These are phyloP conservation scores for Crypturellus undulatus DNA, from an alignment of 2,113 vertebrate species.

Conservation along the genomic window DNA sequence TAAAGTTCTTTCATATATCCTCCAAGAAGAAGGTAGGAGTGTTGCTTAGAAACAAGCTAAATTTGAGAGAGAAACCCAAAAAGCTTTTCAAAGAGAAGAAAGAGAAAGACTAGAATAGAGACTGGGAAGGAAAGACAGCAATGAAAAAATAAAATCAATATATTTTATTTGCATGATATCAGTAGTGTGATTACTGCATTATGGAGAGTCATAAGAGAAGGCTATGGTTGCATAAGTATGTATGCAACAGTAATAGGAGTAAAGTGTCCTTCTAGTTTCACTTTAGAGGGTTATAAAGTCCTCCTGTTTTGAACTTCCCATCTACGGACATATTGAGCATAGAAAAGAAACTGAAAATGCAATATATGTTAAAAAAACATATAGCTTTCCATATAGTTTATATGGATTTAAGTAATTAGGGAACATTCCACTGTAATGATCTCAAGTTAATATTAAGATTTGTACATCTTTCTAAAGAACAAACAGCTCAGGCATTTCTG, in stretches of 20 bases:
- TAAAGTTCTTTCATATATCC: neutral
- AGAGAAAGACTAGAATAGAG: neutral
- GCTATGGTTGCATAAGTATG: neutral
- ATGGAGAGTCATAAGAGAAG: neutral
- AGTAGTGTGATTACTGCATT: neutral
- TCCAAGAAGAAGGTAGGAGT: slow-evolving; percentile 39
- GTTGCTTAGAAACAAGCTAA: slow-evolving; percentile 63
- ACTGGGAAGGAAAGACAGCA: neutral
- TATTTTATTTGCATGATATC: neutral
- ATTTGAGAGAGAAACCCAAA: slow-evolving; percentile 25
- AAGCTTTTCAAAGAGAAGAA: neutral
- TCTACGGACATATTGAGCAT: neutral
- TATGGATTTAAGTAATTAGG: neutral
- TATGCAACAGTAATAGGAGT: neutral
- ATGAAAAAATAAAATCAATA: neutral
- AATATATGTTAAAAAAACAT: neutral
- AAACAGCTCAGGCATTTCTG: neutral
- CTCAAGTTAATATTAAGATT: neutral
- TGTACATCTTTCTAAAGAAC: neutral
- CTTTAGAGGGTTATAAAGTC: neutral
- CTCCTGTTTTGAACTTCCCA: neutral
- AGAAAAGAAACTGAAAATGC: neutral
- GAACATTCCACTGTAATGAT: neutral
- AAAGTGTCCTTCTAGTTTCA: neutral
- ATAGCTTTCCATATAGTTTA: neutral